Base-by-base conservation (phyloP, 2,888 invertebrate genomes). In the Linyphia triangularis region DNA sequence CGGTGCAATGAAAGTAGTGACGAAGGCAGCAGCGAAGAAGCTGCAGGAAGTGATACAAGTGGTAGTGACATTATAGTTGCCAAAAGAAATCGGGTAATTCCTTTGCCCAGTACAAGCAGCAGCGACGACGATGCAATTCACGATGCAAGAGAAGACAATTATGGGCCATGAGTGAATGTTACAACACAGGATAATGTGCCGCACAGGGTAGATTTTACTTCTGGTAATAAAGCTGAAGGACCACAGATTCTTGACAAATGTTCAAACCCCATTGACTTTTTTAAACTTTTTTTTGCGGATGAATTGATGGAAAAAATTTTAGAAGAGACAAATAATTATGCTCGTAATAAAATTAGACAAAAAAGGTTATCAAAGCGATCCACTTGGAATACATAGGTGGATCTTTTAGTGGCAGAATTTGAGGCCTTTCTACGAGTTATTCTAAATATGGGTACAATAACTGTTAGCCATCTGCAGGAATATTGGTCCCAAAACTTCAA, bases 121-220 rank as follows among this genome's bases (percentile, higher is more conserved):
- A 33, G 70, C 37, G 37, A 70, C 30, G 30, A 70, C 2, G 70
- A 70, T 0, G 70, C 30, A 70, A 70, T 70, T 33, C 33, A 33
- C 33, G 33, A 33, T 33, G 33, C 33, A 33, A 33, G 33, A 33
- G 33, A 33, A 70, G 37, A 28, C 70, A 33, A 70, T 70, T 2
- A 37, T 33, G 70, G 70, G 70, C 70, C 70, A 70, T 2, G 30
- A 1, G 70, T 13, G 37, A 37, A 70, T 70, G 37, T 70, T 37
- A 70, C 70, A 33, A 33, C 70, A 10, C 37, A 70, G 70, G 70
- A 70, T 70, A 37, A 70, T 70, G 70, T 37, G 70, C 33, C 70
- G 37, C 30, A 70, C 70, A 70, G 70, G 70, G 0, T 70, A 33
- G 70, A 70, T 70, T 70, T 70, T 70, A 70, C n/a, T 70, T 70